These are phyloP conservation scores for Epistrophella euchroma DNA, from an alignment of 2,888 invertebrate species.

Conservation along the genomic window DNA sequence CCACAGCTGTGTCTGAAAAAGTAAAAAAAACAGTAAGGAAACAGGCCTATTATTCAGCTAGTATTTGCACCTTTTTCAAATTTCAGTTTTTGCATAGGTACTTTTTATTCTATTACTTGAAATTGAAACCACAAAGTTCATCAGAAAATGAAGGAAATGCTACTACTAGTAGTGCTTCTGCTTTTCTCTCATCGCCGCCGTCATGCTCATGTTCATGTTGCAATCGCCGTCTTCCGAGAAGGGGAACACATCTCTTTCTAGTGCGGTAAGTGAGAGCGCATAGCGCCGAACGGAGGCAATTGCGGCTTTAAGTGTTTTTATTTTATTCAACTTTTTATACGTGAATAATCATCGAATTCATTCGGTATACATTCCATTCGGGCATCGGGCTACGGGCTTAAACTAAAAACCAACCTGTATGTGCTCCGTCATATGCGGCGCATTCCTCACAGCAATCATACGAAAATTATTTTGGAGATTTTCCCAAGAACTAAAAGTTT, in stretches of 20 bases:
- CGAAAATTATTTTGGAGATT: slow-evolving; percentile 15
- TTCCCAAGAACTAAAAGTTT: slow-evolving; percentile 51
- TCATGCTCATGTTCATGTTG: slow-evolving; percentile 20
- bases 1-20: too few relatives aligned
- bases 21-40: too few relatives aligned
- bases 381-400: background rate
- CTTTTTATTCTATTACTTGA: background rate
- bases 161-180: slow-evolving; percentile 12
- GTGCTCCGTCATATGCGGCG: background rate
- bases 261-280: slow-evolving; percentile 35
- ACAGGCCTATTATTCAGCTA: too few relatives aligned
- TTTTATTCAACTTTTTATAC: slow-evolving; percentile 52
- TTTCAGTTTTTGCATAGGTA: background rate
- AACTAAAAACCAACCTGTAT: background rate
- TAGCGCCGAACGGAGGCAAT: slow-evolving; percentile 34
- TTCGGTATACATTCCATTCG: slow-evolving; percentile 3
- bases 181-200: background rate
- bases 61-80: background rate
- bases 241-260: slow-evolving; percentile 36
- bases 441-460: background rate
- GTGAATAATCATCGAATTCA: slow-evolving; percentile 45
- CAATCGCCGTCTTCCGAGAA: slow-evolving; percentile 8
- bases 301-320: slow-evolving; percentile 63
- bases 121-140: background rate
- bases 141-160: background rate